A percentile compares a stretch with the other conserved stretches of the same genome.
These are phyloP conservation scores for Myrmecophaga tridactyla DNA, from an alignment of 2,113 vertebrate species.

Conservation along the genomic window DNA sequence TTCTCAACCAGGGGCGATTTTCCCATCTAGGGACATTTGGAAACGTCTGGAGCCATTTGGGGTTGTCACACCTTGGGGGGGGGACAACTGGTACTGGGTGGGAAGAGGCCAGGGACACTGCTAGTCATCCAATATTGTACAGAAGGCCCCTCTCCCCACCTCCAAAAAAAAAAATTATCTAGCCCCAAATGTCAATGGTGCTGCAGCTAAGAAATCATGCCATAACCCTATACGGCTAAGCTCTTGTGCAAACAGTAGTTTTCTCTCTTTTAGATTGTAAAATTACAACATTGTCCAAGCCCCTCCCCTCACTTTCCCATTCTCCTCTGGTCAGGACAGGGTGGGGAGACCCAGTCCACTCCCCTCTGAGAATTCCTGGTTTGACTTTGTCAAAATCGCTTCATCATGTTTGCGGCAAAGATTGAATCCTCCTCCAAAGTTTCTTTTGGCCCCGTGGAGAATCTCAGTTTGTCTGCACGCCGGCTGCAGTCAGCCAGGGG, in stretches of 20 bases:
- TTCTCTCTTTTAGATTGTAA: too few species aligned
- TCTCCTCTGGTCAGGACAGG: background rate
- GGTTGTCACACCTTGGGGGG: background rate
- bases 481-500: background rate
- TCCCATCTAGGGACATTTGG: accelerated
- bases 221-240: background rate
- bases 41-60: background rate
- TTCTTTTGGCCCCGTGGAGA: background rate
- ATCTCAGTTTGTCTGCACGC: background rate
- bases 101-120: background rate
- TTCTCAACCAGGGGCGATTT: background rate
- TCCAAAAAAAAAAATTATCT: background rate
- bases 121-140: background rate
- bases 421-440: background rate
- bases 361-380: background rate
- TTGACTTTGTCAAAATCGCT: background rate
- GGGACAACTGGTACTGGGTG: background rate
- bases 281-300: accelerated
- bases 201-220: background rate
- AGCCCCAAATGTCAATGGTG: background rate
- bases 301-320: background rate
- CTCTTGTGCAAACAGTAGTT: background rate
- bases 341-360: background rate
- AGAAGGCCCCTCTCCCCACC: background rate
- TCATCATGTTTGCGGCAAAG: background rate